Conservation (phyloP, 2,113 vertebrate species). For the Cyprinodon tularosa region DNA sequence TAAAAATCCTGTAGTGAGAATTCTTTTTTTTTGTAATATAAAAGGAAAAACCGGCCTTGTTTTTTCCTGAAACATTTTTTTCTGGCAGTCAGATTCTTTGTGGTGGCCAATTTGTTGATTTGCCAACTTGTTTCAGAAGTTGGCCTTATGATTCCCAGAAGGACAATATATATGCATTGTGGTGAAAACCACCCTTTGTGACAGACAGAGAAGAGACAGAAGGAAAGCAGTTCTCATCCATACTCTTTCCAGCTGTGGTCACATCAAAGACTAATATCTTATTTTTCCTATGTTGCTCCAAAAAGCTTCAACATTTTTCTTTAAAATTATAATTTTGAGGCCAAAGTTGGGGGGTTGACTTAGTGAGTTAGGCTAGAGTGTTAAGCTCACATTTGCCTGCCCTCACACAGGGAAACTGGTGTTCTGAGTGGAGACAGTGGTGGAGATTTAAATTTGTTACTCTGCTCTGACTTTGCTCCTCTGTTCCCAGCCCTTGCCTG, state of each 20-base stretch:
- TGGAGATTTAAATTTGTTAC: constrained; percentile 53
- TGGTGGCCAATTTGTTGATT: constrained; percentile 48
- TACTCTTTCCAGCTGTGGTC: constrained; percentile 64
- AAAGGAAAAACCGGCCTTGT: constrained; percentile 10
- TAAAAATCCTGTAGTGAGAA: constrained; percentile 1
- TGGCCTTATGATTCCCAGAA: constrained; percentile 71
- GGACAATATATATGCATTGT: constrained; percentile 71
- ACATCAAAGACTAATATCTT: constrained; percentile 59
- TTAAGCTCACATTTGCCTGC: constrained; percentile 26
- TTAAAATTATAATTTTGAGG: constrained; percentile 3
- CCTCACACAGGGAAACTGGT: constrained; percentile 28
- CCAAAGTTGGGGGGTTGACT: constrained; percentile 35
- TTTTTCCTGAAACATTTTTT: constrained; percentile 21
- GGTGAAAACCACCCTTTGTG: constrained; percentile 77
- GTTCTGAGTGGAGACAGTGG: constrained; percentile 54
- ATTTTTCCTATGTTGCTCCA: constrained; percentile 50
- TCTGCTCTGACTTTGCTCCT: constrained; percentile 76
- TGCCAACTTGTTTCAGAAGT: constrained; percentile 48
- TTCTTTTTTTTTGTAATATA: constrained; percentile 4
- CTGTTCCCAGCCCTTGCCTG: constrained; percentile 80
- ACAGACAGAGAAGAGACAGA: constrained; percentile 76
- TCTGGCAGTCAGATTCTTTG: constrained; percentile 37
- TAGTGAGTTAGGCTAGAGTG: constrained; percentile 34
- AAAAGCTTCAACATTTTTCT: constrained; percentile 4
- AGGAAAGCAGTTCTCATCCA: constrained; percentile 64